Conservation (phyloP, 92 coral and sea anemone genomes). For the Epizoanthus fatuus region DNA sequence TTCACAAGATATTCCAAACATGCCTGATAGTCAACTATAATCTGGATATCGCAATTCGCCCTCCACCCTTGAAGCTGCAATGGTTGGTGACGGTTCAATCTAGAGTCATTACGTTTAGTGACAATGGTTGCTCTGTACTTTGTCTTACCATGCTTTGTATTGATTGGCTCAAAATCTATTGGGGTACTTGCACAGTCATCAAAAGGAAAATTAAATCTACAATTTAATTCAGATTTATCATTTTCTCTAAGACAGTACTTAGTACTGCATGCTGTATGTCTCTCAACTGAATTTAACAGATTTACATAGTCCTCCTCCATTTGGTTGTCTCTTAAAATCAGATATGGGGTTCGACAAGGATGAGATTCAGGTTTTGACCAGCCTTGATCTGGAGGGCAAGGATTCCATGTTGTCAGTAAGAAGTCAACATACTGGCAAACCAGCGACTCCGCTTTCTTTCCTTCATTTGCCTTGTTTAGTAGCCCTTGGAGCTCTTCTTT, state of each 20-base stretch:
- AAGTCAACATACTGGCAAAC: conserved; percentile 84
- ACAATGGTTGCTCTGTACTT: conserved; percentile 59
- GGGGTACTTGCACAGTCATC: conserved; percentile 53
- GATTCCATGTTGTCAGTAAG: conserved; percentile 77
- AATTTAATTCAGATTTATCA: conserved; percentile 24
- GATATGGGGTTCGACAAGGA: conserved; percentile 74
- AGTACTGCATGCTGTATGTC: conserved; percentile 70
- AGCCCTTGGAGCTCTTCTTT: conserved; percentile 4
- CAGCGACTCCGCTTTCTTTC: conserved; percentile 63
- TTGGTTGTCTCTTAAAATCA: conserved; percentile 34
- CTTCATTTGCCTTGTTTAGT: conserved; percentile 45
- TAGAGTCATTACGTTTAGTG: conserved; percentile 61
- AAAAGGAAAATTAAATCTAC: conserved; percentile 68
- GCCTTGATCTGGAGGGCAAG: conserved; percentile 79
- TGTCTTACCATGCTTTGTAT: conserved; percentile 52
- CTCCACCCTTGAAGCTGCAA: conserved; percentile 75
- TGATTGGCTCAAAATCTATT: conserved; percentile 52
- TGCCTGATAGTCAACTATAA: conserved; percentile 60
- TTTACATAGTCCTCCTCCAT: conserved; percentile 68
- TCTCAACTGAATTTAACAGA: conserved; percentile 66
- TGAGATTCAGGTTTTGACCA: conserved; percentile 78
- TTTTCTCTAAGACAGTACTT: conserved; percentile 64
- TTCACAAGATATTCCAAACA: conserved; percentile 74
- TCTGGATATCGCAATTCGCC: conserved; percentile 70
- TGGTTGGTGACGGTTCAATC: conserved; percentile 58